A percentile compares a stretch with the other conserved stretches of the same genome.
Conservation (phyloP, 2,888 invertebrate species). For the Phaonia tiefii region DNA sequence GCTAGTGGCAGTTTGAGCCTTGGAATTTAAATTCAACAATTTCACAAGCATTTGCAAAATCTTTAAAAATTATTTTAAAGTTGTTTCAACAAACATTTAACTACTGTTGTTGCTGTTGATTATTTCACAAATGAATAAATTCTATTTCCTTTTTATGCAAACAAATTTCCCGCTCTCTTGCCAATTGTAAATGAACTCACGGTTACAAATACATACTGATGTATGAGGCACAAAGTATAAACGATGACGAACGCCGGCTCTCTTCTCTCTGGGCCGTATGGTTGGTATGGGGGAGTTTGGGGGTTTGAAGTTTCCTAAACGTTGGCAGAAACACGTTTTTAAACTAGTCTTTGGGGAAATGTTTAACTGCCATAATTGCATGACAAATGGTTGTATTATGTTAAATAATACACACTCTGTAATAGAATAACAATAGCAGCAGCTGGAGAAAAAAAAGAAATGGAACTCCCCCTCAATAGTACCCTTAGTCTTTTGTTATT, state of each 20-base stretch:
- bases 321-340: conserved; percentile 48
- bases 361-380: conserved; percentile 66
- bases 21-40: neutral
- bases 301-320: conserved; percentile 11
- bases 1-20: neutral
- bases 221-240: too few species aligned
- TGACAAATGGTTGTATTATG: conserved; percentile 66
- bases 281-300: too few species aligned
- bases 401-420: conserved; percentile 53
- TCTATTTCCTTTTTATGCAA: conserved; percentile 61
- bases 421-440: neutral
- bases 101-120: conserved; percentile 41
- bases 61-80: neutral
- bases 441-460: neutral
- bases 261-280: neutral
- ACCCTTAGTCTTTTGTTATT: neutral
- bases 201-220: too few species aligned
- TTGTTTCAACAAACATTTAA: conserved; percentile 32
- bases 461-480: neutral
- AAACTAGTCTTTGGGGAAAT: conserved; percentile 56
- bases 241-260: too few species aligned
- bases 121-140: conserved; percentile 62
- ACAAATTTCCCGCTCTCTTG: conserved; percentile 14
- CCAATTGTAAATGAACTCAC: too few species aligned
- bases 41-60: neutral